These are phyloP conservation scores for Poecilus cupreus DNA, from an alignment of 2,888 invertebrate genomes.

Conservation along the genomic window DNA sequence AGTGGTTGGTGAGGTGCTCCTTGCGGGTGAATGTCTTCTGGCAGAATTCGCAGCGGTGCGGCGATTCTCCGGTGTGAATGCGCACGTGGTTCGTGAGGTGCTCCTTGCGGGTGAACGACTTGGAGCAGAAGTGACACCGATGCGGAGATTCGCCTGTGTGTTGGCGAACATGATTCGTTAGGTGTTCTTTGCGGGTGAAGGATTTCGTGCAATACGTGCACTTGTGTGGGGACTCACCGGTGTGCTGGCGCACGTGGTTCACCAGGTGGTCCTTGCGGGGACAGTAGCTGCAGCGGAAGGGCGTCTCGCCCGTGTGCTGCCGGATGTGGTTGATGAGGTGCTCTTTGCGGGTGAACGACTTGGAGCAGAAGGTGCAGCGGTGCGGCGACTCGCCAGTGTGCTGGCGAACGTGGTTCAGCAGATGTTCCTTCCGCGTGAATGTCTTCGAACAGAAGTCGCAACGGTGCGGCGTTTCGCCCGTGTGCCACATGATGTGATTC, in stretches of 20 bases:
- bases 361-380: slow-evolving; percentile 89
- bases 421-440: slow-evolving; percentile 85
- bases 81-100: slow-evolving; percentile 89
- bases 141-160: slow-evolving; percentile 93
- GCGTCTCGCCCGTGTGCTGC: slow-evolving; percentile 85
- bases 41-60: slow-evolving; percentile 83
- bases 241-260: slow-evolving; percentile 82
- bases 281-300: slow-evolving; percentile 88
- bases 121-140: slow-evolving; percentile 88
- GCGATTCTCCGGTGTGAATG: slow-evolving; percentile 80
- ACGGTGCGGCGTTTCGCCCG: slow-evolving; percentile 86
- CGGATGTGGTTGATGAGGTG: slow-evolving; percentile 91
- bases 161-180: slow-evolving; percentile 90
- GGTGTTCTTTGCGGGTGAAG: slow-evolving; percentile 87
- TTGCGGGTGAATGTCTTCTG: slow-evolving; percentile 82
- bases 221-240: slow-evolving; percentile 85
- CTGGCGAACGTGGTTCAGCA: slow-evolving; percentile 85
- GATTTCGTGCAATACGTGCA: slow-evolving; percentile 86
- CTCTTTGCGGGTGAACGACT: slow-evolving; percentile 90
- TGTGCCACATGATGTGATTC: slow-evolving; percentile 93
- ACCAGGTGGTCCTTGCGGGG: slow-evolving; percentile 89
- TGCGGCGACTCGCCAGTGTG: slow-evolving; percentile 89
- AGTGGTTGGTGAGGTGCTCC: slow-evolving; percentile 83
- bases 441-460: slow-evolving; percentile 88
- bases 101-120: slow-evolving; percentile 90